Evolutionary conservation across 2,797 vertebrate genomes (phyloP).

Genomic region (Calcarius lapponicus): DNA sequence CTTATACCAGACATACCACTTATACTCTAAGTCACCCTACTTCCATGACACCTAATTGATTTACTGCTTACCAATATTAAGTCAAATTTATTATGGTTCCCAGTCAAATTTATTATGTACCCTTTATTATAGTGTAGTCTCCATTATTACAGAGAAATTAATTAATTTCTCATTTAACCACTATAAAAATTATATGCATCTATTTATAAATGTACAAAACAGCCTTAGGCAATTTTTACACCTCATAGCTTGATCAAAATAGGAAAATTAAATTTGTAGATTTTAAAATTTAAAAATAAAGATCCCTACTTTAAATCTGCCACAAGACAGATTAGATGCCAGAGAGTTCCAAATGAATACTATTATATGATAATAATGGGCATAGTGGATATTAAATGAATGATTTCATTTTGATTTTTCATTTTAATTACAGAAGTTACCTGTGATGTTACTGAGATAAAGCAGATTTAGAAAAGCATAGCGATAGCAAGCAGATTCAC

Average conservation of each 20-base stretch:
- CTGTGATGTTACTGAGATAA: neutral
- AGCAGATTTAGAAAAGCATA: neutral
- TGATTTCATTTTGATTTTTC: conserved; percentile 26
- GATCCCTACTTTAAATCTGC: conserved; percentile 16
- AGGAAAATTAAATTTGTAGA: conserved; percentile 7
- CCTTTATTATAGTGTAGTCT: neutral
- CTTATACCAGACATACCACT: neutral
- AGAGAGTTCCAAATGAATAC: conserved; percentile 42
- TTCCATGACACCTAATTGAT: neutral
- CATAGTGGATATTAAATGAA: conserved; percentile 23
- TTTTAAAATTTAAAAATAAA: conserved; percentile 40
- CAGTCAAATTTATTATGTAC: neutral
- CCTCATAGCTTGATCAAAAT: neutral
- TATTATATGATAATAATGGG: neutral
- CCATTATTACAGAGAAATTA: neutral
- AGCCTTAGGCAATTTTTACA: neutral
- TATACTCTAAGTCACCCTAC: neutral
- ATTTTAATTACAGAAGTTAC: neutral
- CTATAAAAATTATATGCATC: conserved; percentile 1
- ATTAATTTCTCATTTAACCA: neutral
- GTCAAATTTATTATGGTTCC: neutral
- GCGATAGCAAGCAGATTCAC: neutral
- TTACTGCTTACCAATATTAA: neutral
- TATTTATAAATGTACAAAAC: neutral
- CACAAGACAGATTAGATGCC: conserved; percentile 53